Evolutionary conservation across 2,888 invertebrate species (phyloP).

Genomic region (Drosophila quinaria): DNA sequence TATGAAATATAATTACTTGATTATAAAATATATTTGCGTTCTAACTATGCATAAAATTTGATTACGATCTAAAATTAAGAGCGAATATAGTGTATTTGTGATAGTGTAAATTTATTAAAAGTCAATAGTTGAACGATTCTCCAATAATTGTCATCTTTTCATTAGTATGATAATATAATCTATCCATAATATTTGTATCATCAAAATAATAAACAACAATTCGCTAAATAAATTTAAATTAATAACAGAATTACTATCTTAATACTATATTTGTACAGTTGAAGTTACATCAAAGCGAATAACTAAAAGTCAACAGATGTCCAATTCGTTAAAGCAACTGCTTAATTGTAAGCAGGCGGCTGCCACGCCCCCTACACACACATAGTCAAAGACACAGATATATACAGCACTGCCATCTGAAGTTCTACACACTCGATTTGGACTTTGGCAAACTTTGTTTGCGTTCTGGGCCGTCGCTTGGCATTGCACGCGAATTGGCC

Average conservation of each 20-base stretch:
- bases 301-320: slow-evolving; percentile 69
- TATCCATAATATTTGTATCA: background rate
- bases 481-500: slow-evolving; percentile 59
- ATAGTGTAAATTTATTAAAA: too few relatives aligned
- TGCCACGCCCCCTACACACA: slow-evolving; percentile 25
- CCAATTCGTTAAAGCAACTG: slow-evolving; percentile 51
- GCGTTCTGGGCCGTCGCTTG: slow-evolving; percentile 46
- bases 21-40: too few relatives aligned
- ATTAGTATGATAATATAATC: too few relatives aligned
- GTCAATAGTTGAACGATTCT: too few relatives aligned
- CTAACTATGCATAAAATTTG: too few relatives aligned
- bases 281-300: slow-evolving; percentile 29
- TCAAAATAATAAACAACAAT: background rate
- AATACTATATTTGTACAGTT: slow-evolving; percentile 16
- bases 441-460: slow-evolving; percentile 67
- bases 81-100: too few relatives aligned
- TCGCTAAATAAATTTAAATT: background rate
- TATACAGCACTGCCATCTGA: slow-evolving; percentile 58
- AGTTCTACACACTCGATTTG: slow-evolving; percentile 73
- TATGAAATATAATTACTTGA: too few relatives aligned
- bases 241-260: background rate
- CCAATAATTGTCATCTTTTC: too few relatives aligned
- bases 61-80: too few relatives aligned
- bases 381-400: slow-evolving; percentile 1
- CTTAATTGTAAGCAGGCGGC: slow-evolving; percentile 32